Base-by-base conservation (phyloP, 2,888 invertebrate genomes). In the Drosophila mimica region DNA sequence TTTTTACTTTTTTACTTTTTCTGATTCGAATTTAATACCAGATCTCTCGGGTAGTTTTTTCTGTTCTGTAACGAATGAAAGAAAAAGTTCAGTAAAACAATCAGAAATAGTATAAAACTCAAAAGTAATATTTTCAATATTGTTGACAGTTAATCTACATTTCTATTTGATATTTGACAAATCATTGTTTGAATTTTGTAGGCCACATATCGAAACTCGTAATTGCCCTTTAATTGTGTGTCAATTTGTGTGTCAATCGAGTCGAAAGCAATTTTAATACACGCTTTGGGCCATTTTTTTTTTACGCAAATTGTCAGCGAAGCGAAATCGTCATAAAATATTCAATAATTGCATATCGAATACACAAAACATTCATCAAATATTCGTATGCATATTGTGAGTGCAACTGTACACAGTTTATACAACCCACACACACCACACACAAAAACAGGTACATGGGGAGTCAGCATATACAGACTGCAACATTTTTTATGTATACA, bases 331-430 rank as follows among this genome's bases (percentile, higher is more conserved):
- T 30, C 64, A 57, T 73, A 54, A 49, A 77, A 71, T 72, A 73
- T 74, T 54, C 53, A 83, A 90, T 83, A 77, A 90, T 70, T 89
- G 70, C 87, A 73, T 71, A 73, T 69, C 54, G 58, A 33, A 76
- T 43, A 31, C 49, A 67, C 62, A 61, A 49, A 48, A 34, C 53
- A 58, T 53, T 64, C 72, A 83, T 86, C 64, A 80, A 85, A 81
- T 74, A 75, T 73, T 63, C 56, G 54, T 40, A 38, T 60, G 79
- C 65, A 66, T 61, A 38, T 74, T 61, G 61, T 63, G 57, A 56
- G 31, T 56, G 57, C 69, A 72, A 83, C 81, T 80, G 74, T 83
- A 77, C 81, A 58, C 60, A 53, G 31, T 48, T 67, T 36, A 38
- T 34, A 54, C 30, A 51, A 17, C 46, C 8, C 20, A 40, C 40